phyloP scores from a whole-genome alignment of 2,888 invertebrate genomes.

The Melieria omissa region DNA sequence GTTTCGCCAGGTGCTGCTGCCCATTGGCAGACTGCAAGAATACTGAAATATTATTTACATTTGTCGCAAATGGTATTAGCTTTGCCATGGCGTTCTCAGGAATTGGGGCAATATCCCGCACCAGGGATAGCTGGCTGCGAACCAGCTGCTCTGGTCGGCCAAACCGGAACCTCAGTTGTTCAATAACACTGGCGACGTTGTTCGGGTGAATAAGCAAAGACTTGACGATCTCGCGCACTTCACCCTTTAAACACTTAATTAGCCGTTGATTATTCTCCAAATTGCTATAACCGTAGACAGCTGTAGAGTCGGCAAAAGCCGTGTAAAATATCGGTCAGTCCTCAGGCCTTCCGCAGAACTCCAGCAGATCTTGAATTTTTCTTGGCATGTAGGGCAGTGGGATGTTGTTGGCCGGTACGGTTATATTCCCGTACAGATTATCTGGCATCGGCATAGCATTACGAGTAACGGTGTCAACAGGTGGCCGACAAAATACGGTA shows the following conservation, averaged over 20 bases:
- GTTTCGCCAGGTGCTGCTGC: too few species aligned
- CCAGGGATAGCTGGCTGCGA: slow-evolving; percentile 37
- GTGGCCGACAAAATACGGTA: too few species aligned
- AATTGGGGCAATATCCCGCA: slow-evolving; percentile 36
- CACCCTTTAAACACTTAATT: slow-evolving; percentile 17
- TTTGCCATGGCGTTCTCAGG: slow-evolving; percentile 31
- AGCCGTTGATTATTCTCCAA: slow-evolving; percentile 29
- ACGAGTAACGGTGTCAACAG: too few species aligned
- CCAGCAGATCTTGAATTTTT: slow-evolving; percentile 23
- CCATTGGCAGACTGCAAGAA: slow-evolving; percentile 34
- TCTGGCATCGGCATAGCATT: too few species aligned
- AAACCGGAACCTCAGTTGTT: slow-evolving; percentile 19
- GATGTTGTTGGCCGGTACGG: neutral
- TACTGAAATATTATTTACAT: slow-evolving; percentile 30
- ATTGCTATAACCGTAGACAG: slow-evolving; percentile 17
- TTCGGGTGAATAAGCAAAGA: slow-evolving; percentile 24
- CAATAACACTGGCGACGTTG: slow-evolving; percentile 6
- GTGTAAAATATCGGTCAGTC: slow-evolving; percentile 32
- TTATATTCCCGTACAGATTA: too few species aligned
- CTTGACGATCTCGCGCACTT: slow-evolving; percentile 22
- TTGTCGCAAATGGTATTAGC: slow-evolving; percentile 37
- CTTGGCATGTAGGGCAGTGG: neutral
- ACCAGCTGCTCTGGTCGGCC: slow-evolving; percentile 41
- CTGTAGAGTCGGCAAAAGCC: slow-evolving; percentile 20
- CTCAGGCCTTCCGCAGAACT: slow-evolving; percentile 27